phyloP scores from a whole-genome alignment of 2,888 invertebrate species.

The Hyalella azteca region DNA sequence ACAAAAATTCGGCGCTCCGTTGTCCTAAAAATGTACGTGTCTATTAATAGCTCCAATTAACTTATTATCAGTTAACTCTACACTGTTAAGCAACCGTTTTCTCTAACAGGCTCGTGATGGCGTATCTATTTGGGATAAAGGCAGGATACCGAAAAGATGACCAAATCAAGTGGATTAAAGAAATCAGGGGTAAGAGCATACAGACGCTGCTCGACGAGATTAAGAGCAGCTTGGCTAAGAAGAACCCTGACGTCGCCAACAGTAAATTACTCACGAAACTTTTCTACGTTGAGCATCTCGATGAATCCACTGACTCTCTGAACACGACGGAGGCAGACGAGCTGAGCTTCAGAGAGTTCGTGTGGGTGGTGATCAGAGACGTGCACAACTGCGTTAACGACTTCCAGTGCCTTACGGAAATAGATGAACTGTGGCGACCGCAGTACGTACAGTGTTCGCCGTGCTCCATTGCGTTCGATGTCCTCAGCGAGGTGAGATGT shows the following conservation, averaged over 20 bases:
- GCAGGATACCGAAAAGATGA: neutral
- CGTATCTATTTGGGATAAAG: neutral
- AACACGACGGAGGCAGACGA: neutral
- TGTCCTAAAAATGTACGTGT: too few species aligned
- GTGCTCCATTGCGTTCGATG: neutral
- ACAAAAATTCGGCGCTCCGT: too few species aligned
- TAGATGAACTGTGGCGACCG: neutral
- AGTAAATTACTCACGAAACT: neutral
- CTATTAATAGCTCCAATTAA: too few species aligned
- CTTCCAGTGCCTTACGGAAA: neutral
- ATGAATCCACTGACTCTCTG: neutral
- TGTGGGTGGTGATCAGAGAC: constrained; percentile 12
- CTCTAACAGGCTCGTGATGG: neutral
- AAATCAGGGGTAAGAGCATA: neutral
- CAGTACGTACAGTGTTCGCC: neutral
- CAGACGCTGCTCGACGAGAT: neutral
- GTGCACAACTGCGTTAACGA: neutral
- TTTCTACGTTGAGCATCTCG: neutral
- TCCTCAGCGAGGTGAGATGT: neutral
- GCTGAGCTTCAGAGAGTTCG: neutral
- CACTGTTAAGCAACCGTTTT: too few species aligned
- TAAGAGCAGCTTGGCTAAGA: neutral
- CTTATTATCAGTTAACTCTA: too few species aligned
- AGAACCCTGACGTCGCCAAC: neutral
- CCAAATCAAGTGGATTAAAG: neutral